Evolutionary conservation across 1,140 invertebrate genomes (phyloP).

Genomic region (Grapholita molesta): DNA sequence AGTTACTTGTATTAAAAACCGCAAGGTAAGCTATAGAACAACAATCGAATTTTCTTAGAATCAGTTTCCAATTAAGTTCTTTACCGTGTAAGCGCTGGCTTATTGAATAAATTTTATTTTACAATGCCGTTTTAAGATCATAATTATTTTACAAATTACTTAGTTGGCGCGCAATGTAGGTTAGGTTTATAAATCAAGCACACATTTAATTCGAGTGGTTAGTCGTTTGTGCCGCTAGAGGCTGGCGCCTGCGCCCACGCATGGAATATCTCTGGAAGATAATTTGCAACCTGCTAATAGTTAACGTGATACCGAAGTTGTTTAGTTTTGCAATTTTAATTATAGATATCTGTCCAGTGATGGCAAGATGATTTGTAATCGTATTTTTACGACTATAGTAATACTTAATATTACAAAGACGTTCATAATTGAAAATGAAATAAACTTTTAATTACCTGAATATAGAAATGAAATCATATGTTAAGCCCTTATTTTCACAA

Average conservation of each 20-base stretch:
- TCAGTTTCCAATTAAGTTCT: not conserved
- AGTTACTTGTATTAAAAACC: not conserved
- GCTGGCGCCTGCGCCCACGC: slow-evolving; percentile 55
- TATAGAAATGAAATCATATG: no score
- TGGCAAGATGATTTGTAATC: no score
- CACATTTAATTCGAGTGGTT: not conserved
- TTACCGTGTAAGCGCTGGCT: not conserved
- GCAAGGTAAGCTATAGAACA: not conserved
- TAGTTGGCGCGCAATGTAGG: not conserved
- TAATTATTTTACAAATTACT: not conserved
- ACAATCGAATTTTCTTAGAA: slow-evolving; percentile 3
- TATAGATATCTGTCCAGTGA: no score
- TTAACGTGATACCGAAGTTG: slow-evolving; percentile 36
- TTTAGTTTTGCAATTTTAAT: slow-evolving; percentile 14
- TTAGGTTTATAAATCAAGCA: not conserved
- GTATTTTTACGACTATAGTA: no score
- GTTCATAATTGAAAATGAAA: no score
- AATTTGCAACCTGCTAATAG: slow-evolving; percentile 68
- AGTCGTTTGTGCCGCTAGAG: not conserved
- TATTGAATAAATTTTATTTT: not conserved
- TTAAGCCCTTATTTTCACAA: no score
- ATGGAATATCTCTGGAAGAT: slow-evolving; percentile 28
- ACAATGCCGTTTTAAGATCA: not conserved
- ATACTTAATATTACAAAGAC: no score
- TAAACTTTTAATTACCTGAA: no score